A percentile compares a stretch with the other conserved stretches of the same genome.
Evolutionary conservation across 2,113 vertebrate species (phyloP).

Genomic region (Phrynocephalus versicolor): DNA sequence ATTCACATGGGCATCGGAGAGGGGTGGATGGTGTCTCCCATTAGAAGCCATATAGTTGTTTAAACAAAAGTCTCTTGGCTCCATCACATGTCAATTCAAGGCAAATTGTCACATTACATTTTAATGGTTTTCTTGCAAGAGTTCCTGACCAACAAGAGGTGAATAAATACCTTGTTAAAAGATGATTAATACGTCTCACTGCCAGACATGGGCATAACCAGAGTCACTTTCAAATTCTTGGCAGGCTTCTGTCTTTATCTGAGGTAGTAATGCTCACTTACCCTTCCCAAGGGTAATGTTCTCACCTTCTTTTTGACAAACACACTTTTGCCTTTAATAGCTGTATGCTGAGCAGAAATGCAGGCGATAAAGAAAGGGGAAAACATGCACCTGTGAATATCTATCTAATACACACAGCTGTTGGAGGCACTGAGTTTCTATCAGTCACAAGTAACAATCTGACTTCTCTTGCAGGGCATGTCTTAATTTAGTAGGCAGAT

Average conservation of each 20-base stretch:
- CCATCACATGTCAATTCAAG: not conserved
- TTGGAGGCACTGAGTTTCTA: not conserved
- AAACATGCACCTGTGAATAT: not conserved
- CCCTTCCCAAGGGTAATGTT: not conserved
- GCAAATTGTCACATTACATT: not conserved
- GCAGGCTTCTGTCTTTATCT: slow-evolving; percentile 1
- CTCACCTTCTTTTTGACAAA: not conserved
- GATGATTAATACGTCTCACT: not conserved
- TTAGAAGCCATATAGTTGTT: not conserved
- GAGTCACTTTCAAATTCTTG: not conserved
- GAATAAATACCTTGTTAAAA: not conserved
- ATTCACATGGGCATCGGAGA: not conserved
- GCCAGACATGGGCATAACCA: not conserved
- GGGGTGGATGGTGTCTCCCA: not conserved
- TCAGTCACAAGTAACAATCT: not conserved
- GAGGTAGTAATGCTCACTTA: not conserved
- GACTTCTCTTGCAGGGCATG: not conserved
- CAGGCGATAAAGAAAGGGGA: not conserved
- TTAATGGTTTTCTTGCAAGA: not conserved
- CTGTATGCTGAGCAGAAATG: not conserved
- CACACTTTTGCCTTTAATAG: not conserved
- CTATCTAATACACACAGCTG: not conserved
- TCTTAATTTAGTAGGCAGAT: not conserved
- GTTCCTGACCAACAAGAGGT: not conserved
- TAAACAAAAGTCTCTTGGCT: not conserved